Evolutionary conservation across 2,113 vertebrate species (phyloP).

Genomic region (human (Homo sapiens)): GRCh38 chr12:66325001-66325500

Average conservation of each 20-base stretch:
- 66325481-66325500: neutral
- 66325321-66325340: neutral
- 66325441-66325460: neutral
- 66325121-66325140: slow-evolving; percentile 86
- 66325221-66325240: neutral
- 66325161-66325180: neutral
- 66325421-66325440: neutral
- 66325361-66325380: neutral
- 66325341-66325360: neutral
- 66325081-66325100: slow-evolving; percentile 87
- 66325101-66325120: slow-evolving; percentile 92
- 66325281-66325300: neutral
- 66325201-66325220: neutral
- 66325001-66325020: slow-evolving; percentile 70
- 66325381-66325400: too few species aligned
- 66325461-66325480: neutral
- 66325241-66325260: neutral
- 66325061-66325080: slow-evolving; percentile 83
- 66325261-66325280: fast-evolving
- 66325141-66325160: neutral
- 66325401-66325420: neutral
- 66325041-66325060: slow-evolving; percentile 77
- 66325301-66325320: neutral
- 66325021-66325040: slow-evolving; percentile 81
- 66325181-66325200: neutral